Evolutionary conservation across 2,797 vertebrate species (phyloP).

Genomic region (Falco novaeseelandiae): DNA sequence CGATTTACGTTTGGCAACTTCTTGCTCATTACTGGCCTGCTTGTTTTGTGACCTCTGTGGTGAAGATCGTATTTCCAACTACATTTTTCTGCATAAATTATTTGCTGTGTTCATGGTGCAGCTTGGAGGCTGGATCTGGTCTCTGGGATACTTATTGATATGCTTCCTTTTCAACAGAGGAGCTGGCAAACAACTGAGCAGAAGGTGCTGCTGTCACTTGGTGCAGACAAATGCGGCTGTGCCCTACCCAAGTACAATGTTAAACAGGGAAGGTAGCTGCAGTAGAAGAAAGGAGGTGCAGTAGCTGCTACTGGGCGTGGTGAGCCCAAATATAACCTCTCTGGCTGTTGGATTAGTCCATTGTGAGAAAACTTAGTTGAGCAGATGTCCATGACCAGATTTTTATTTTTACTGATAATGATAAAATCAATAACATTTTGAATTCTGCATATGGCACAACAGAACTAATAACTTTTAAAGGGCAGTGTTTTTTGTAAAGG

Average conservation of each 20-base stretch:
- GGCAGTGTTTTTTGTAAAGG: background rate
- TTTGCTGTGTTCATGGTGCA: background rate
- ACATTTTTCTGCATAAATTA: background rate
- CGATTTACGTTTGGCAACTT: background rate
- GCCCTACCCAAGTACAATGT: background rate
- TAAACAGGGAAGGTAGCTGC: background rate
- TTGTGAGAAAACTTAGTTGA: background rate
- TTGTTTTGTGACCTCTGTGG: background rate
- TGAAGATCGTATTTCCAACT: background rate
- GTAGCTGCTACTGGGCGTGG: background rate
- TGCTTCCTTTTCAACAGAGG: background rate
- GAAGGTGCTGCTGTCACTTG: background rate
- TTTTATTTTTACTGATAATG: background rate
- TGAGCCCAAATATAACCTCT: background rate
- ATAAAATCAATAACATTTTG: background rate
- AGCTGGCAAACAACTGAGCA: rapidly evolving
- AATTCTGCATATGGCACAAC: background rate
- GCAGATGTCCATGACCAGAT: background rate
- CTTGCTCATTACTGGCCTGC: background rate
- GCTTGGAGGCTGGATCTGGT: background rate
- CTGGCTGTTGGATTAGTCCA: background rate
- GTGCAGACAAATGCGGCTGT: background rate
- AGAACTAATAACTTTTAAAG: background rate
- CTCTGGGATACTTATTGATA: background rate
- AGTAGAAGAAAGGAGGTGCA: background rate